These are phyloP conservation scores for Notarius lentiginosus DNA, from an alignment of 2,113 vertebrate species.

Conservation along the genomic window DNA sequence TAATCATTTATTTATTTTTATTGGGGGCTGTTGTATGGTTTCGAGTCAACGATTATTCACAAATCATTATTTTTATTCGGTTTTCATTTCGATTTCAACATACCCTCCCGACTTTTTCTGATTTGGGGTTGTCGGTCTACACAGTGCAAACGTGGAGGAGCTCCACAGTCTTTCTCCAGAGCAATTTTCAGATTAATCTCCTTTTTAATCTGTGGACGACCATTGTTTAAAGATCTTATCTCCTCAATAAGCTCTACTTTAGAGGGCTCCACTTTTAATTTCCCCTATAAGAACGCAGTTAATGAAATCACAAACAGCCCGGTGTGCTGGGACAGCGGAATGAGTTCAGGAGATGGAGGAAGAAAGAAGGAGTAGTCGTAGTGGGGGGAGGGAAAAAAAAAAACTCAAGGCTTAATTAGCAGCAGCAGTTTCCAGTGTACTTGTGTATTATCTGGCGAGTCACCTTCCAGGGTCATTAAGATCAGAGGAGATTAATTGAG, in stretches of 20 bases:
- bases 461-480: slow-evolving; percentile 80
- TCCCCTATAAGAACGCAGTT: slow-evolving; percentile 71
- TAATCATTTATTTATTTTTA: too few relatives aligned
- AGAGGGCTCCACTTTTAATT: slow-evolving; percentile 63
- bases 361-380: background rate
- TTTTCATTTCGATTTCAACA: too few relatives aligned
- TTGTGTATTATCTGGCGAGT: slow-evolving; percentile 77
- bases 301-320: slow-evolving; percentile 77
- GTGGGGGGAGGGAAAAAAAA: slow-evolving; percentile 10
- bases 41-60: too few relatives aligned
- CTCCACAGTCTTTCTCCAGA: background rate
- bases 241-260: slow-evolving; percentile 58
- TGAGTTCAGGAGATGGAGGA: slow-evolving; percentile 61
- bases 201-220: slow-evolving; percentile 57
- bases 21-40: too few relatives aligned
- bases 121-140: background rate
- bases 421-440: slow-evolving; percentile 75
- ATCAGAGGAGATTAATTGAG: slow-evolving; percentile 75
- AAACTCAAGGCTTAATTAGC: slow-evolving; percentile 74
- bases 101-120: too few relatives aligned
- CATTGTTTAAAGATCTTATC: slow-evolving; percentile 57
- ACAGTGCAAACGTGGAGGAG: background rate
- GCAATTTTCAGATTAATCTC: slow-evolving; percentile 28
- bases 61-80: too few relatives aligned
- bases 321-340: slow-evolving; percentile 65